Evolutionary conservation across 2,797 vertebrate species (phyloP).

Genomic region (Epinephelus awoara): DNA sequence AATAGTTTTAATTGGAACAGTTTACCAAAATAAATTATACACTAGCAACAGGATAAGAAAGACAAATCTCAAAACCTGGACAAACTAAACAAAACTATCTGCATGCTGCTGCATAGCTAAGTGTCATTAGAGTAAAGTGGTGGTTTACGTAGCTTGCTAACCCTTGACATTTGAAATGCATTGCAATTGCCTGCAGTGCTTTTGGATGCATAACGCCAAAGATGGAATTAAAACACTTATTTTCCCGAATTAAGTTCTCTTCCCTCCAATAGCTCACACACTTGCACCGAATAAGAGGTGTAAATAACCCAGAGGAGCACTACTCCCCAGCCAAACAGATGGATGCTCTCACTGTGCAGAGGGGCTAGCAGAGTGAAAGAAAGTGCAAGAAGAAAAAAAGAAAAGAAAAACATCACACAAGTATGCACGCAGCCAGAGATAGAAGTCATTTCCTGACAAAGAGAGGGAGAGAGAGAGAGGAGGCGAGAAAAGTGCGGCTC

Average conservation of each 20-base stretch:
- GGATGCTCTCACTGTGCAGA: conserved; percentile 39
- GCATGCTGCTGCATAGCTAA: background rate
- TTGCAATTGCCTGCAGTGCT: background rate
- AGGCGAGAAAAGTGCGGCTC: conserved; percentile 49
- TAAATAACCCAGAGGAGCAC: conserved; percentile 43
- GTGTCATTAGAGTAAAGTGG: background rate
- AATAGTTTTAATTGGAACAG: background rate
- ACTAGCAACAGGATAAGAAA: no score
- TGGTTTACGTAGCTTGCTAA: background rate
- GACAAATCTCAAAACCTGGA: background rate
- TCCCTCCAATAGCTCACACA: conserved; percentile 19
- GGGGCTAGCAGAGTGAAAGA: conserved; percentile 55
- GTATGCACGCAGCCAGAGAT: conserved; percentile 76
- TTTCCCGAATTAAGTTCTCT: conserved; percentile 32
- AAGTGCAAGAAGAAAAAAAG: conserved; percentile 73
- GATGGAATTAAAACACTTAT: conserved; percentile 27
- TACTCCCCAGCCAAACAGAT: conserved; percentile 45
- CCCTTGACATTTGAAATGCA: background rate
- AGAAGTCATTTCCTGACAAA: conserved; percentile 84
- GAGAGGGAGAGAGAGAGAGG: conserved; percentile 54
- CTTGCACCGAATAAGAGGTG: conserved; percentile 45
- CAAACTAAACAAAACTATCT: background rate
- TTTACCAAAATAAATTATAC: background rate
- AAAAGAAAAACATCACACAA: conserved; percentile 32
- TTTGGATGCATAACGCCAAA: background rate